These are phyloP conservation scores for Emydocephalus ijimae DNA, from an alignment of 2,113 vertebrate genomes.

Conservation along the genomic window DNA sequence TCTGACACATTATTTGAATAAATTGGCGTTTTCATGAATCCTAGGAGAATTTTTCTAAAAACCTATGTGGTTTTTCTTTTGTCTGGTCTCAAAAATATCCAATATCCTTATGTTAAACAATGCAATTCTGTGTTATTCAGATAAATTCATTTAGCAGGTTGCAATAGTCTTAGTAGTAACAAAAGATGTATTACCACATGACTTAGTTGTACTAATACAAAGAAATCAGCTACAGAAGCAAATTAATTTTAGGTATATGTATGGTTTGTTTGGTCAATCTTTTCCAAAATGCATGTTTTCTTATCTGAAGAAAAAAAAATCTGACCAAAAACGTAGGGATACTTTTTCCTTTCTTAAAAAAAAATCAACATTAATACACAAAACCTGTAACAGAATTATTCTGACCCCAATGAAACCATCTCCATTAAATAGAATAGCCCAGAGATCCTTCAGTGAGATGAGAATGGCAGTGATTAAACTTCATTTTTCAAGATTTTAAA, in stretches of 20 bases:
- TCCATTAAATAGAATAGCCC: conserved; percentile 3
- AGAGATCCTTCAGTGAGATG: conserved; percentile 28
- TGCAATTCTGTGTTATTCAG: conserved; percentile 20
- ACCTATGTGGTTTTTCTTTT: conserved; percentile 25
- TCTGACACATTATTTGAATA: background rate
- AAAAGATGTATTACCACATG: conserved; percentile 39
- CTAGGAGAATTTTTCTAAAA: conserved; percentile 29
- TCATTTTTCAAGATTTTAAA: conserved; percentile 40
- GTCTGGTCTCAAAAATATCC: conserved; percentile 24
- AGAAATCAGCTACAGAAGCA: conserved; percentile 30
- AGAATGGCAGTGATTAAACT: conserved; percentile 12
- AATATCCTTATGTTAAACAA: background rate
- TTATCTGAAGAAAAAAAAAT: conserved; percentile 10
- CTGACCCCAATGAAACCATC: conserved; percentile 6
- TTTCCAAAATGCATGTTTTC: conserved; percentile 40
- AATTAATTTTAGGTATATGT: background rate
- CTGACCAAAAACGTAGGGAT: background rate
- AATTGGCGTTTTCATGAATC: conserved; percentile 16
- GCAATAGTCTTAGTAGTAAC: conserved; percentile 42
- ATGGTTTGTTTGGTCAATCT: background rate
- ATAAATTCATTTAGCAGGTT: conserved; percentile 43
- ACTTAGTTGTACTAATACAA: background rate
- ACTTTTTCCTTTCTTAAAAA: background rate
- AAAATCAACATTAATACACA: background rate
- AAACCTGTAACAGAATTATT: background rate